These are phyloP conservation scores for Eubasilissa splendida DNA, from an alignment of 2,888 invertebrate genomes.

Conservation along the genomic window DNA sequence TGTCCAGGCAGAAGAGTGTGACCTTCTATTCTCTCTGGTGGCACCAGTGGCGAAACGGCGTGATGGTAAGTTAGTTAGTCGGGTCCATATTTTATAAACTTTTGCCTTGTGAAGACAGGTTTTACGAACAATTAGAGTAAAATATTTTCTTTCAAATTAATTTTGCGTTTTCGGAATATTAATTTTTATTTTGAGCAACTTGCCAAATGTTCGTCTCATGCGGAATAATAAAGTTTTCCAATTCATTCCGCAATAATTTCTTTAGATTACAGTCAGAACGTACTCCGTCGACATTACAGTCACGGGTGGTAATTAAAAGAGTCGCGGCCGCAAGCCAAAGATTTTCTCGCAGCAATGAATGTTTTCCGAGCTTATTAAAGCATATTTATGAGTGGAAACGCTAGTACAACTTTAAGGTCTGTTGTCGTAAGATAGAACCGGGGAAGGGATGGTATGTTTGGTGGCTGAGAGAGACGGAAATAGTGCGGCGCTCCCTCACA, in stretches of 20 bases:
- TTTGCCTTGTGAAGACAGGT: too few relatives aligned
- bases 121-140: too few relatives aligned
- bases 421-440: conserved; percentile 34
- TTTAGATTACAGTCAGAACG: neutral
- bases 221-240: conserved; percentile 8
- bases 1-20: too few relatives aligned
- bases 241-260: conserved; percentile 17
- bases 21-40: too few relatives aligned
- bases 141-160: neutral
- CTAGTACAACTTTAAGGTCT: conserved; percentile 26
- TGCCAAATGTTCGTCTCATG: conserved; percentile 27
- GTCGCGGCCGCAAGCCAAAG: conserved; percentile 41
- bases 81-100: too few relatives aligned
- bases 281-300: conserved; percentile 10
- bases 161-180: neutral
- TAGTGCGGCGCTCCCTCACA: neutral
- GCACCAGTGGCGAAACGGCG: too few relatives aligned
- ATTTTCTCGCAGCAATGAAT: conserved; percentile 30
- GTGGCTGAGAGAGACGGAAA: neutral
- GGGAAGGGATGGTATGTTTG: neutral
- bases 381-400: conserved; percentile 43
- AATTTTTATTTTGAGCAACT: neutral
- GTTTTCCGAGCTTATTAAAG: conserved; percentile 45
- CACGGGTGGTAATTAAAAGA: conserved; percentile 45
- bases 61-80: too few relatives aligned